Evolutionary conservation across 2,888 invertebrate genomes (phyloP), one percentile per base, ranked within the genome.

Genomic region (Hymenopus coronatus): DNA sequence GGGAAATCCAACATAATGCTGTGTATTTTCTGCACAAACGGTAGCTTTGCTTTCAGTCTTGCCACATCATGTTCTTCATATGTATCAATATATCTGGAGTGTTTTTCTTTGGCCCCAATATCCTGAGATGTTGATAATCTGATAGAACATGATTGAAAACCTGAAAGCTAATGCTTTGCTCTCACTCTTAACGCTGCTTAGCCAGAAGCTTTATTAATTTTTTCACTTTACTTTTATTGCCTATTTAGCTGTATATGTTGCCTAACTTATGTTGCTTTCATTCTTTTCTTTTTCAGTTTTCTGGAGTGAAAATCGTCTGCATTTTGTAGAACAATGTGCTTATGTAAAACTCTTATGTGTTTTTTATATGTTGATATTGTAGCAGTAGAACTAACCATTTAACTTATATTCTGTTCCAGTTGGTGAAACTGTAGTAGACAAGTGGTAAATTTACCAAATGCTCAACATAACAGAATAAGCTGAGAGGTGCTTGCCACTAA

Each of bases 371-470:
- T 28, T 84, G 28, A 2, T 33, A 28, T 12, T 84, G 84, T 28
- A 40, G 84, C 30, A 84, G 84, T 84, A 70, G 54, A 15, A 70
- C 82, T 87, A 88, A 88, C 84, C 33, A 27, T 28, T 30, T 27
- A 54, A 70, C 70, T 88, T 89, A 30, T 85, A 85, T 89, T 89
- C 81, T 90, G 89, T 90, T 90, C 46, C 89, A 90, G 90, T 90
- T 88, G 88, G 89, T 82, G 90, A 90, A 83, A 81, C 84, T 81
- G 90, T 90, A 87, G 89, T 89, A 83, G 90, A 90, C 88, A 88
- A 90, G 89, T 90, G 90, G 90, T 81, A 88, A 54, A 82, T 30
- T 81, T 83, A 28, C 90, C 54, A 82, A n/a, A 85, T 84, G 83
- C 87, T 89, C 70, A 87, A 46, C 28, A 84, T 33, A 84, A 89